A percentile compares a stretch with the other conserved stretches of the same genome.
Conservation (phyloP, 2,113 vertebrate genomes). For the Poeciliopsis occidentalis region DNA sequence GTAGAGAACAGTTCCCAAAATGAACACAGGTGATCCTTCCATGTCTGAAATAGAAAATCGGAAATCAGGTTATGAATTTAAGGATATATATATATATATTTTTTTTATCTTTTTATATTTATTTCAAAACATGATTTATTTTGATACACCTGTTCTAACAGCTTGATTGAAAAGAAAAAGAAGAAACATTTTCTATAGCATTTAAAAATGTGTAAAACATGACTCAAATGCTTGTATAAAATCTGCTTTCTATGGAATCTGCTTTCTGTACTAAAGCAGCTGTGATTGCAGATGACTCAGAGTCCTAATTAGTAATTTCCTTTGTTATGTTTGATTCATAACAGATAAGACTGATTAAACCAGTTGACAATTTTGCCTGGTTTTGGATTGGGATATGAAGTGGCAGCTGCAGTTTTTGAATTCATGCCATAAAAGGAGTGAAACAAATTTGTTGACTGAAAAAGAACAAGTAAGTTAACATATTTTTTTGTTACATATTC, state of each 20-base stretch:
- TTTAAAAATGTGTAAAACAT: not conserved
- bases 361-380: conserved; percentile 73
- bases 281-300: conserved; percentile 17
- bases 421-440: conserved; percentile 11
- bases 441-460: conserved; percentile 53
- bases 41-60: conserved; percentile 80
- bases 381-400: conserved; percentile 29
- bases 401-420: conserved; percentile 44
- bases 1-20: conserved; percentile 97
- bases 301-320: conserved; percentile 50
- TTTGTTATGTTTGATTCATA: conserved; percentile 65
- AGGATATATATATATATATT: too few species aligned
- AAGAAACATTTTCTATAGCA: not conserved
- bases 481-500: conserved; percentile 14
- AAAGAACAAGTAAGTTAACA: conserved; percentile 18
- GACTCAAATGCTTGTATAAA: not conserved
- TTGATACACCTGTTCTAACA: not conserved
- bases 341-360: conserved; percentile 70
- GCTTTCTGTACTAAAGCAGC: conserved; percentile 23
- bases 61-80: too few species aligned
- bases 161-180: not conserved
- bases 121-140: too few species aligned
- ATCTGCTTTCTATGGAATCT: conserved; percentile 13
- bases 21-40: conserved; percentile 95
- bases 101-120: too few species aligned